Evolutionary conservation across 2,797 vertebrate species (phyloP), one percentile per base, ranked within the genome.

Genomic region (Sebastes diaconus): DNA sequence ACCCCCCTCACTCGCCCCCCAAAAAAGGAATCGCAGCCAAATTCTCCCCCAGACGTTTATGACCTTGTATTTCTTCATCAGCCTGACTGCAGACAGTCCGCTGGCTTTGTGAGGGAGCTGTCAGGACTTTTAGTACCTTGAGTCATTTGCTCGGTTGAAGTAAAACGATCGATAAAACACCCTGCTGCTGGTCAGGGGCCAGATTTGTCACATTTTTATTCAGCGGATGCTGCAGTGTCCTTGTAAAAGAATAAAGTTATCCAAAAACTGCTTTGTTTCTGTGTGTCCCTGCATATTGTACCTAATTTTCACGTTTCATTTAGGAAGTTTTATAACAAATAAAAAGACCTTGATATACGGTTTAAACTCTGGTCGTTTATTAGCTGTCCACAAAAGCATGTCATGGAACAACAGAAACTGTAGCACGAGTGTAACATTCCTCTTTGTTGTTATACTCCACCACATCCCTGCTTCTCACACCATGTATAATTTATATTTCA

Each of bases 361-460:
- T 90, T 93, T 90, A 91, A 94, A 91, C 85, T 93, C 91, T 93
- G 92, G 89, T 90, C 80, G 77, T 95, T 96, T 96, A 96, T 96
- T 95, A 92, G 88, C 93, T 95, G 93, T 96, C 93, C 95, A 96
- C 95, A 95, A 94, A 96, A 93, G 92, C 93, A 95, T 94, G 93
- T 95, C 90, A 95, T 95, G 93, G 85, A 95, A 93, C 88, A 79
- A 94, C 87, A 94, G 93, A 92, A 92, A 93, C 85, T 92, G 92
- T 84, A 95, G 93, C 93, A 94, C 55, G 90, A 95, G 92, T 93
- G 88, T 93, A 91, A 95, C 94, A 92, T 94, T 94, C 89, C 83
- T 88, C 50, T 87, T 73, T 87, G 87, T 88, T 91, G 91, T 93
- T 94, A 92, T 83, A 95, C 90, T 95, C 93, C 84, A 93, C 90